Evolutionary conservation across 2,797 vertebrate species (phyloP).

Genomic region (Phoeniculus purpureus): DNA sequence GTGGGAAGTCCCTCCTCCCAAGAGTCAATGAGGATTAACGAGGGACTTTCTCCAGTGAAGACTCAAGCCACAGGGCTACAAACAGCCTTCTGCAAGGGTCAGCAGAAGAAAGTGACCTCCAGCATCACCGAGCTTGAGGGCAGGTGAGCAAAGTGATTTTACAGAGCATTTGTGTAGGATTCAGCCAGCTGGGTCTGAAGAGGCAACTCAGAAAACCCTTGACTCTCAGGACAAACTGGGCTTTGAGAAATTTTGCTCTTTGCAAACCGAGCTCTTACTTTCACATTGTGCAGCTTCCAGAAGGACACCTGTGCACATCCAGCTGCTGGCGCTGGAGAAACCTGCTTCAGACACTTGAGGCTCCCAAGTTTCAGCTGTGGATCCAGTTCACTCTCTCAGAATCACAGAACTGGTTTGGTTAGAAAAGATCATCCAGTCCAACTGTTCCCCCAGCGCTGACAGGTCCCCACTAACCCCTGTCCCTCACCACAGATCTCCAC

Average conservation of each 20-base stretch:
- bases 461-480: too few relatives aligned
- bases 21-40: not conserved
- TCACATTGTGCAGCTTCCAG: not conserved
- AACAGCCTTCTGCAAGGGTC: not conserved
- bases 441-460: too few relatives aligned
- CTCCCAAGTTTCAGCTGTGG: not conserved
- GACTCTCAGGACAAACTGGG: not conserved
- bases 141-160: not conserved
- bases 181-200: not conserved
- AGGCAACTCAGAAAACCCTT: not conserved
- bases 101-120: not conserved
- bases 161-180: not conserved
- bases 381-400: not conserved
- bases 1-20: not conserved
- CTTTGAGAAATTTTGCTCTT: not conserved
- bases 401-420: not conserved
- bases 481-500: too few relatives aligned
- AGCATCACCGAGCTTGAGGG: not conserved
- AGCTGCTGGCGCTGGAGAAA: fast-evolving
- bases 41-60: not conserved
- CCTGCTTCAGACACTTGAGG: not conserved
- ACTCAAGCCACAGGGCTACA: not conserved
- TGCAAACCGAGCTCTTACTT: not conserved
- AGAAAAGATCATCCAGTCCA: too few relatives aligned
- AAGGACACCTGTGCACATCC: not conserved